These are phyloP conservation scores for Scomber scombrus DNA, from an alignment of 2,113 vertebrate species.

Conservation along the genomic window DNA sequence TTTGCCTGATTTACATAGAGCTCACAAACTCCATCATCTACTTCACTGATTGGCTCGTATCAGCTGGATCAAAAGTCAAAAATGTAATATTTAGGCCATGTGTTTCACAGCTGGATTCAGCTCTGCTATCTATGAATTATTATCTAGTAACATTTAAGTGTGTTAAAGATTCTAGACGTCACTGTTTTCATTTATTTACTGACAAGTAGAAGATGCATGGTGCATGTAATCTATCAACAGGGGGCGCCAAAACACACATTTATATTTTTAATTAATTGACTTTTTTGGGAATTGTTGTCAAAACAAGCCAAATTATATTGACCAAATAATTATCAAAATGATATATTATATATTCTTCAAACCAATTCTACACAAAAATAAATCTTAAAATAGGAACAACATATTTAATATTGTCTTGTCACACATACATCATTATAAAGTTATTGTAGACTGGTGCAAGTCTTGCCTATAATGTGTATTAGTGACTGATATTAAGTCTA, in stretches of 20 bases:
- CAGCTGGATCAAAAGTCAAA: conserved; percentile 7
- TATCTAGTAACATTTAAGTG: neutral
- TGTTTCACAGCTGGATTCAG: neutral
- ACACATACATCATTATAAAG: no score
- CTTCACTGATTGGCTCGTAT: neutral
- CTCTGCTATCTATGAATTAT: neutral
- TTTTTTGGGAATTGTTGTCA: no score
- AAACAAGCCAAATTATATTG: no score
- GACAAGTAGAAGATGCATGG: neutral
- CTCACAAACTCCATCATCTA: neutral
- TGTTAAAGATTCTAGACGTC: neutral
- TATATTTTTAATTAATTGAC: no score
- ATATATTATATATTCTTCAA: no score
- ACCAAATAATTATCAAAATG: no score
- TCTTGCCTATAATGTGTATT: no score
- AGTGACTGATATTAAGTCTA: no score
- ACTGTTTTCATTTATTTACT: neutral
- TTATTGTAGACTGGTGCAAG: no score
- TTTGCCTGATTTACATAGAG: neutral
- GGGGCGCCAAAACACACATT: neutral
- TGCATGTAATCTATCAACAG: neutral
- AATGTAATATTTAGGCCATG: neutral
- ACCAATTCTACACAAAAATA: no score
- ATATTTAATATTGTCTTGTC: no score
- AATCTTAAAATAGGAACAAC: no score